Conservation (phyloP, 2,797 vertebrate genomes). For the Amniataba percoides region DNA sequence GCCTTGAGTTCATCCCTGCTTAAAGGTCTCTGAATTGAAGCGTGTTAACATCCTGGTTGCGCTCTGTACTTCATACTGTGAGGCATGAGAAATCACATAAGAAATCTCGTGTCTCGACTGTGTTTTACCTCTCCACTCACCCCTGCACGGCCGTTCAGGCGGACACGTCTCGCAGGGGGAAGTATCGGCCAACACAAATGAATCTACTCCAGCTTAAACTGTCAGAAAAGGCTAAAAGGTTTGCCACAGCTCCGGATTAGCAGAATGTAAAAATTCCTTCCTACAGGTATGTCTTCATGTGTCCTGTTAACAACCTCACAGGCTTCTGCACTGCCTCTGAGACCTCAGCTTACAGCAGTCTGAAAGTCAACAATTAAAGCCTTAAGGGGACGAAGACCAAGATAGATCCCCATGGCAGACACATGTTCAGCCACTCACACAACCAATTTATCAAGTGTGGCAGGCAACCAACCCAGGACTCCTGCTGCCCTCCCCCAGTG, state of each 20-base stretch:
- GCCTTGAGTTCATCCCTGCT: conserved; percentile 46
- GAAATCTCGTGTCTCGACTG: conserved; percentile 45
- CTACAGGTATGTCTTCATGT: neutral
- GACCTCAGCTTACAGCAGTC: conserved; percentile 40
- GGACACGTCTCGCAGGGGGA: conserved; percentile 28
- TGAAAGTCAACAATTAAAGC: conserved; percentile 42
- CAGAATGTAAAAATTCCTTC: conserved; percentile 17
- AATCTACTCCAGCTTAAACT: conserved; percentile 55
- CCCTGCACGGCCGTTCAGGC: conserved; percentile 22
- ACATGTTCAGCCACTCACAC: conserved; percentile 37
- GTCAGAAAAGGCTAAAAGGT: conserved; percentile 41
- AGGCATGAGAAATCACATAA: conserved; percentile 48
- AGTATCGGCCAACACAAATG: conserved; percentile 59
- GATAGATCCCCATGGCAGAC: conserved; percentile 42
- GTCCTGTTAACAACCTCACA: conserved; percentile 27
- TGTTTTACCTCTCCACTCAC: conserved; percentile 47
- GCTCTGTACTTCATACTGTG: conserved; percentile 49
- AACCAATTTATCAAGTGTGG: conserved; percentile 39
- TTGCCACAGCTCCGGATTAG: conserved; percentile 39
- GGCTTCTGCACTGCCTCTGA: conserved; percentile 28
- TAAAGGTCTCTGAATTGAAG: conserved; percentile 56
- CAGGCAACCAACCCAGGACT: neutral
- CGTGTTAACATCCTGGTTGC: conserved; percentile 47
- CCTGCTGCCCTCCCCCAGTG: conserved; percentile 3
- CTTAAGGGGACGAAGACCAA: conserved; percentile 24